Percentiles rank a stretch among this genome's conserved stretches.
Evolutionary conservation across 2,888 invertebrate genomes (phyloP).

Genomic region (Agelastica alni): DNA sequence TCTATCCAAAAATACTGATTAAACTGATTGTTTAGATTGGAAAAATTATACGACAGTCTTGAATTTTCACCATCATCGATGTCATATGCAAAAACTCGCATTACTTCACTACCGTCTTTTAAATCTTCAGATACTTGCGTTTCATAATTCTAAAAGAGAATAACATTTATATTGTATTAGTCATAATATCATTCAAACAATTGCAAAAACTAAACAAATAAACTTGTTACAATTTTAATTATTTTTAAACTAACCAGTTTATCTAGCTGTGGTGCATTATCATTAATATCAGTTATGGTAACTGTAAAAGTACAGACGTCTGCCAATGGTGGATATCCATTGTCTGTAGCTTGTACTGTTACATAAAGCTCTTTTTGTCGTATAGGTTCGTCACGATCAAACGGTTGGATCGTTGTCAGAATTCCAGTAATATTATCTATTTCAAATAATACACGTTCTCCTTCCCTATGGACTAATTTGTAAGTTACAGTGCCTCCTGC

Average conservation of each 20-base stretch:
- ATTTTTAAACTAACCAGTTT: conserved; percentile 68
- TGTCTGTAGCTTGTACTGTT: conserved; percentile 90
- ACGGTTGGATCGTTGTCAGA: conserved; percentile 74
- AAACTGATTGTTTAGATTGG: conserved; percentile 55
- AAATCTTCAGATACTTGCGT: conserved; percentile 85
- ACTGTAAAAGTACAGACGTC: conserved; percentile 94
- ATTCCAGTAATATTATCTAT: conserved; percentile 78
- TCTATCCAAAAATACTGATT: conserved; percentile 80
- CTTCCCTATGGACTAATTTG: conserved; percentile 76
- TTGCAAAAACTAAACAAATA: too few species aligned
- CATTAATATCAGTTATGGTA: conserved; percentile 89
- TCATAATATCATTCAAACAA: conserved; percentile 40
- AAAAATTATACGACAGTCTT: conserved; percentile 72
- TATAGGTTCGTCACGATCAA: conserved; percentile 89
- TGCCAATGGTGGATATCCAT: conserved; percentile 86
- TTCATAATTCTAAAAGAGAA: conserved; percentile 61
- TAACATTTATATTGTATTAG: not conserved
- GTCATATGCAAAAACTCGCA: conserved; percentile 90
- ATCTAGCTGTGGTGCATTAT: conserved; percentile 82
- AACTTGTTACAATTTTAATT: not conserved
- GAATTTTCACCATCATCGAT: conserved; percentile 92
- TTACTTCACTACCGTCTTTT: conserved; percentile 72
- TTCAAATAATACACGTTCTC: conserved; percentile 76
- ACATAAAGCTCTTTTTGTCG: conserved; percentile 82
- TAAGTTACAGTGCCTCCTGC: conserved; percentile 82